Percentiles rank a stretch among this genome's conserved stretches.
Evolutionary conservation across 2,888 invertebrate genomes (phyloP).

Genomic region (Ophion ventricosus): DNA sequence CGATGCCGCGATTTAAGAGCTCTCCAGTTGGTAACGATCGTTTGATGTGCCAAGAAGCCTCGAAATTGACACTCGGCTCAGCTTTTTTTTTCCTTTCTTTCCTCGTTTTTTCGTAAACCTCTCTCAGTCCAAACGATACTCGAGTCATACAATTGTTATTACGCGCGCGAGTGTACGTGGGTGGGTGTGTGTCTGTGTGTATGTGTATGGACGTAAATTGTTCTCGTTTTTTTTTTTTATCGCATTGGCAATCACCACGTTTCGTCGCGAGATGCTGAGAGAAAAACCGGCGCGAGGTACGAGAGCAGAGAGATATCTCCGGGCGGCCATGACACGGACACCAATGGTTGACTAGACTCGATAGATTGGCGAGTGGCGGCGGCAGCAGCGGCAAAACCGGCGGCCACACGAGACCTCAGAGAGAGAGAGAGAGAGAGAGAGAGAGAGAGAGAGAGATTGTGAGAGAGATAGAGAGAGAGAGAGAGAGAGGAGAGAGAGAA

Average conservation of each 20-base stretch:
- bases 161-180: not conserved
- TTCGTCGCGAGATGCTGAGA: conserved; percentile 25
- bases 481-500: conserved; percentile 55
- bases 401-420: conserved; percentile 49
- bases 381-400: conserved; percentile 60
- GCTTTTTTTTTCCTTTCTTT: not conserved
- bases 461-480: conserved; percentile 55
- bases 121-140: not conserved
- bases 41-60: conserved; percentile 24
- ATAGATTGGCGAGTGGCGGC: conserved; percentile 63
- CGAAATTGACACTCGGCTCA: conserved; percentile 7
- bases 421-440: conserved; percentile 66
- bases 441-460: conserved; percentile 58
- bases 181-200: not conserved
- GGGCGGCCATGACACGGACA: conserved; percentile 64
- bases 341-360: conserved; percentile 64
- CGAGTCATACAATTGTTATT: not conserved
- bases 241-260: conserved; percentile 14
- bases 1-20: conserved; percentile 41
- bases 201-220: not conserved
- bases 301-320: conserved; percentile 54
- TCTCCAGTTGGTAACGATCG: conserved; percentile 39
- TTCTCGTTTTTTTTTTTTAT: not conserved
- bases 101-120: not conserved
- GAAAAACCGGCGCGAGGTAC: conserved; percentile 39